Percentiles rank a stretch among this genome's conserved stretches.
Conservation (phyloP, 2,888 invertebrate genomes). For the Tineola bisselliella region DNA sequence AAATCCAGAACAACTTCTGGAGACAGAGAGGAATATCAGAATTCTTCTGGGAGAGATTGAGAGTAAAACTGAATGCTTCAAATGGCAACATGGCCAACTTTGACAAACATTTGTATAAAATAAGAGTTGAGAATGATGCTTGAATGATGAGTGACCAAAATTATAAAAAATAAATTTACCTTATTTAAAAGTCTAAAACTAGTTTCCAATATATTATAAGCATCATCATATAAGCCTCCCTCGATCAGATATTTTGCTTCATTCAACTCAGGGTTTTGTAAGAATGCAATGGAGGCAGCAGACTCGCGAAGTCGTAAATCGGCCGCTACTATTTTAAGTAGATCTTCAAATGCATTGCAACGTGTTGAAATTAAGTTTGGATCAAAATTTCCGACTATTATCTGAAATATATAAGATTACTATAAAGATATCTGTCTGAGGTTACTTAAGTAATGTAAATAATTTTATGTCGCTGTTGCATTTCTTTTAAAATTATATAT, state of each 20-base stretch:
- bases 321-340: slow-evolving; percentile 66
- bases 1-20: too few species aligned
- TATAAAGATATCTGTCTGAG: neutral
- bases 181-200: slow-evolving; percentile 72
- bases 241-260: slow-evolving; percentile 70
- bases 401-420: slow-evolving; percentile 36
- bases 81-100: too few species aligned
- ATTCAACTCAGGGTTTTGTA: slow-evolving; percentile 72
- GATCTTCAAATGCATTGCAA: slow-evolving; percentile 71
- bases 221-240: slow-evolving; percentile 69
- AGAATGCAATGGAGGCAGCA: slow-evolving; percentile 67
- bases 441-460: neutral
- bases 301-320: slow-evolving; percentile 69
- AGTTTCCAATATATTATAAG: slow-evolving; percentile 72
- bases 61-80: too few species aligned
- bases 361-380: slow-evolving; percentile 72
- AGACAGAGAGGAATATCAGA: too few species aligned
- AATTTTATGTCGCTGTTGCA: too few species aligned
- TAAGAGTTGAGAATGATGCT: too few species aligned
- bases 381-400: slow-evolving; percentile 76
- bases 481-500: too few species aligned
- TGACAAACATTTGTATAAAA: too few species aligned
- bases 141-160: neutral
- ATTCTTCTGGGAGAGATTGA: too few species aligned
- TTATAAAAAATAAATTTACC: slow-evolving; percentile 27